Evolutionary conservation across 2,888 invertebrate genomes (phyloP).

Genomic region (Agrotis clavis): DNA sequence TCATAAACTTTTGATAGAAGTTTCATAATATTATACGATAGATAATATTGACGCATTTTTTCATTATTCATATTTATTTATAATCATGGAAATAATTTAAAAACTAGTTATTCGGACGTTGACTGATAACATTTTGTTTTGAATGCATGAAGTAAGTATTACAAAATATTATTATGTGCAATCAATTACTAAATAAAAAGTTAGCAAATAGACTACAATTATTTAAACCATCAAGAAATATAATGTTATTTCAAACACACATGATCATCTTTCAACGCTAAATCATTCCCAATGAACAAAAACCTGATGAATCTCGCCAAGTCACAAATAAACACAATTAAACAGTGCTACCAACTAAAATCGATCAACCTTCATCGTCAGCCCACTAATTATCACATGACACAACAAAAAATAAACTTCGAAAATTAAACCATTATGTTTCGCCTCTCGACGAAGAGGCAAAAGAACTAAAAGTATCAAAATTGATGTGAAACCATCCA

Average conservation of each 20-base stretch:
- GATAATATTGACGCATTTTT: background rate
- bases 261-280: background rate
- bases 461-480: constrained; percentile 24
- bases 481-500: constrained; percentile 56
- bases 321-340: constrained; percentile 27
- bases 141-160: background rate
- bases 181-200: background rate
- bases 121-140: background rate
- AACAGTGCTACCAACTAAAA: constrained; percentile 35
- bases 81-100: too few relatives aligned
- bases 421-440: constrained; percentile 50
- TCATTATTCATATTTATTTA: too few relatives aligned
- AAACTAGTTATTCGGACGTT: background rate
- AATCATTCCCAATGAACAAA: constrained; percentile 1
- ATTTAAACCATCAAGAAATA: background rate
- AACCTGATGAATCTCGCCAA: constrained; percentile 1
- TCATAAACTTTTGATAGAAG: constrained; percentile 13
- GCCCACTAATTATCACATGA: constrained; percentile 45
- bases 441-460: constrained; percentile 28
- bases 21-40: constrained; percentile 11
- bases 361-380: constrained; percentile 31
- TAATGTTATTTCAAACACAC: background rate
- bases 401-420: constrained; percentile 38
- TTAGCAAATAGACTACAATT: background rate
- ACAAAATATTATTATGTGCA: too few relatives aligned